phyloP scores from a whole-genome alignment of 2,797 vertebrate species.

The Gambelia wislizenii region DNA sequence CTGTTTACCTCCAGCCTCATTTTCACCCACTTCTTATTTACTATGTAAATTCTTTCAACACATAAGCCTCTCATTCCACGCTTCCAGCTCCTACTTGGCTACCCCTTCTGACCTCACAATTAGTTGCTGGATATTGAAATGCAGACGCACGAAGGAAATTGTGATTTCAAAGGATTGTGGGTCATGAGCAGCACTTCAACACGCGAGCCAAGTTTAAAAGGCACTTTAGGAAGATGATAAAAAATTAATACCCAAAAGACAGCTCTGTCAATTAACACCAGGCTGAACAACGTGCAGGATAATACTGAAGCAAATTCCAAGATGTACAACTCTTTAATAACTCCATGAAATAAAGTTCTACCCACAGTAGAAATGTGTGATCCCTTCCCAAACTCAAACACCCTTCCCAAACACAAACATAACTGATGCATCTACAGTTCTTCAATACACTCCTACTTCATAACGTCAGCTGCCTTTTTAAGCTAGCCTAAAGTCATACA shows the following conservation, averaged over 20 bases:
- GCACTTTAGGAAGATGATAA: conserved; percentile 60
- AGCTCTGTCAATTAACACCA: conserved; percentile 60
- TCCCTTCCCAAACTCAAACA: neutral
- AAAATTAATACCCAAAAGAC: conserved; percentile 70
- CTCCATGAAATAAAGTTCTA: neutral
- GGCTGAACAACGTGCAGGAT: conserved; percentile 46
- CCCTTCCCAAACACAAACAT: neutral
- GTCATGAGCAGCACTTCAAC: conserved; percentile 62
- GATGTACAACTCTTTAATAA: conserved; percentile 43
- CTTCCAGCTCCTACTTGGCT: conserved; percentile 56
- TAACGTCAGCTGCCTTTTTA: neutral
- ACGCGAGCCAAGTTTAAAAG: conserved; percentile 66
- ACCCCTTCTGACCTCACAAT: conserved; percentile 66
- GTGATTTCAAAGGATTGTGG: conserved; percentile 60
- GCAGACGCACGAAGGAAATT: conserved; percentile 49
- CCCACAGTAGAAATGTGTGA: neutral
- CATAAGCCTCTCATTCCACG: conserved; percentile 51
- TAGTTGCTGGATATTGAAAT: conserved; percentile 70
- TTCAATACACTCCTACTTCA: neutral
- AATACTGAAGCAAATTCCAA: conserved; percentile 61
- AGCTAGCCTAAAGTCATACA: neutral
- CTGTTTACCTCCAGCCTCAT: conserved; percentile 47
- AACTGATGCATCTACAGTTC: neutral
- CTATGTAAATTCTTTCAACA: conserved; percentile 61
- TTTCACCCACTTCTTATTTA: conserved; percentile 50